Evolutionary conservation across 2,113 vertebrate species (phyloP), one percentile per base, ranked within the genome.

Genomic region (Odocoileus virginianus): DNA sequence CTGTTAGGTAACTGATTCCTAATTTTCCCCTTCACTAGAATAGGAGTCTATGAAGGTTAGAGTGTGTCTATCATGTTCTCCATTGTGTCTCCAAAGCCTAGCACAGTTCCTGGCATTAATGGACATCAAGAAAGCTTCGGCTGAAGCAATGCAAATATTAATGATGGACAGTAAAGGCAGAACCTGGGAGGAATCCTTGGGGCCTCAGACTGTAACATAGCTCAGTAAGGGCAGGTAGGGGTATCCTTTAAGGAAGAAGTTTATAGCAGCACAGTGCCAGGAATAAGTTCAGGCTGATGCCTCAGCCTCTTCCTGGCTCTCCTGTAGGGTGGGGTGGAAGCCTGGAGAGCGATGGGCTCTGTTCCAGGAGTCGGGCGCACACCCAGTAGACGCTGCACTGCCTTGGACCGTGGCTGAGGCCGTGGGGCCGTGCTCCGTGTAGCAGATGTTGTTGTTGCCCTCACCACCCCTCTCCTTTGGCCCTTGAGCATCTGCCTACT

Each of bases 381-480:
- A 88, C 23, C 13, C 61, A 1, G 76, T n/a, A n/a, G 54, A 28
- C 21, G 3, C 33, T 5, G 25, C 10, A 4, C 47, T 61, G n/a
- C 50, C 43, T 3, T 2, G 16, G 81, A n/a, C 16, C 28, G 27
- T 61, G 5, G 30, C 89, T 33, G 36, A 85, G 6, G 58, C 57
- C 12, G 0, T 45, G 52, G 61, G 50, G 7, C 85, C 0, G 0
- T 3, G 2, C 27, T 86, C 43, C 15, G 13, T 3, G 19, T 27
- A 67, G 47, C 60, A 95, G 30, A 64, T 40, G 16, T 8, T 16
- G 13, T 28, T 25, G 8, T 47, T 61, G 36, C 23, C 30, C 19
- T 25, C 52, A 1, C 12, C 4, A 8, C 28, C 11, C 50, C 43
- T 28, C 16, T 23, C 27, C 28, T 8, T 95, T 17, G 12, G 3